Percentiles rank a stretch among this genome's conserved stretches.
Conservation (phyloP, 2,797 vertebrate genomes). For the Coilia nasus region DNA sequence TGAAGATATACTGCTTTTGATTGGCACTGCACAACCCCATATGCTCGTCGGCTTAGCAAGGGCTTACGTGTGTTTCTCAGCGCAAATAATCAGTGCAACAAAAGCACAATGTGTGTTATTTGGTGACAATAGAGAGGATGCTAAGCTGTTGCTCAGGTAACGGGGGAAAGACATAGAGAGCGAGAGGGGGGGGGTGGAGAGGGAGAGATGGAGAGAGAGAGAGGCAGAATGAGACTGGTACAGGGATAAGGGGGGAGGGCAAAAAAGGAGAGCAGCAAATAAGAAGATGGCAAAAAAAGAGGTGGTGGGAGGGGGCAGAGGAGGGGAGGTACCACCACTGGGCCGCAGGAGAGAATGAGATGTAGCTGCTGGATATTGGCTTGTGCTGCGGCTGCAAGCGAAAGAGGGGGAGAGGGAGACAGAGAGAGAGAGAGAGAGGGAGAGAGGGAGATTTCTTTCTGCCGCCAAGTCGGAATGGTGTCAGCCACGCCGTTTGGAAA, state of each 20-base stretch:
- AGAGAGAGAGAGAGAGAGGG: conserved; percentile 17
- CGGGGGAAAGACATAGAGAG: background rate
- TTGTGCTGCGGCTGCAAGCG: background rate
- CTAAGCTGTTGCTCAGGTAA: conserved; percentile 45
- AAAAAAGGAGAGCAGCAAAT: conserved; percentile 18
- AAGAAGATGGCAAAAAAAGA: conserved; percentile 6
- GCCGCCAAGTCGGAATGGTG: conserved; percentile 50
- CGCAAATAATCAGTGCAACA: background rate
- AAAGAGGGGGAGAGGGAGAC: conserved; percentile 35
- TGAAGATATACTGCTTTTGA: background rate
- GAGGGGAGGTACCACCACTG: conserved; percentile 2
- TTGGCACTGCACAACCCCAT: background rate
- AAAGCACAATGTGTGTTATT: conserved; percentile 6
- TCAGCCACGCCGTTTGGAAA: conserved; percentile 49
- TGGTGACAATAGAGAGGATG: conserved; percentile 20
- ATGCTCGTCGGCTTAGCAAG: background rate
- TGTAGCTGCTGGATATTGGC: conserved; percentile 11
- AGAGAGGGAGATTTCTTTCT: conserved; percentile 39
- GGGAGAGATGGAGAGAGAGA: background rate
- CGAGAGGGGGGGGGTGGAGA: background rate
- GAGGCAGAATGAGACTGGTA: conserved; percentile 30
- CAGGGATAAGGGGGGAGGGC: conserved; percentile 7
- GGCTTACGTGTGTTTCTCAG: background rate
- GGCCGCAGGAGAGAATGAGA: conserved; percentile 1
- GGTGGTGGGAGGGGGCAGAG: conserved; percentile 1